These are phyloP conservation scores for Pemphigus obesinymphae DNA, from an alignment of 1,140 invertebrate genomes.

Conservation along the genomic window DNA sequence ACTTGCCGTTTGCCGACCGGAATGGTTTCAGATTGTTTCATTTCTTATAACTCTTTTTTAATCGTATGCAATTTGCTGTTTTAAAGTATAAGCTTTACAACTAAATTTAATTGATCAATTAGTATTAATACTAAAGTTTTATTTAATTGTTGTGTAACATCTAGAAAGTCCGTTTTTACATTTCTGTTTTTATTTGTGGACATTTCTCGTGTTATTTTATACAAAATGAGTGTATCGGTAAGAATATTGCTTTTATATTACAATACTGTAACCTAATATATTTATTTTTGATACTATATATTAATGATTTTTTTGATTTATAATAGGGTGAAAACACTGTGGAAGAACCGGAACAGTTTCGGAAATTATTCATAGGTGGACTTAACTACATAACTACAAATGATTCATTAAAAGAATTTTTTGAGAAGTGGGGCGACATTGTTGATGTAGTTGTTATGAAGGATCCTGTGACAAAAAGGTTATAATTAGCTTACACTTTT, in stretches of 20 bases:
- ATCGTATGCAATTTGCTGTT: too few species aligned
- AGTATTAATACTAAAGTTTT: too few species aligned
- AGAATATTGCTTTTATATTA: not conserved
- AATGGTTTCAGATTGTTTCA: too few species aligned
- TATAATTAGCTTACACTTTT: not conserved
- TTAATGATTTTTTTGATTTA: not conserved
- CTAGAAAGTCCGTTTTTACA: too few species aligned
- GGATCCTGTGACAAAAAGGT: constrained; percentile 82
- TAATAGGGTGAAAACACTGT: constrained; percentile 15
- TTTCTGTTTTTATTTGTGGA: not conserved
- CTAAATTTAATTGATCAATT: too few species aligned
- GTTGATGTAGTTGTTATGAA: constrained; percentile 98
- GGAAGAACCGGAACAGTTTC: constrained; percentile 81
- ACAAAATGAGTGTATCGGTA: constrained; percentile 25
- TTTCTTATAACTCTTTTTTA: too few species aligned
- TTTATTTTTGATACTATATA: not conserved
- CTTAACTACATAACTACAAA: constrained; percentile 92
- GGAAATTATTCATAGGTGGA: constrained; percentile 96
- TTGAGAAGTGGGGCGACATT: constrained; percentile 95
- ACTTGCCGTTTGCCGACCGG: too few species aligned
- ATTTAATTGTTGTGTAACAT: too few species aligned
- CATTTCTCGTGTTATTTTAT: too few species aligned
- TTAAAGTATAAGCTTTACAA: too few species aligned
- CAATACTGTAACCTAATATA: not conserved
- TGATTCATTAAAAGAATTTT: constrained; percentile 86